Base-by-base conservation (phyloP, 1,140 invertebrate genomes). In the Drosophila sproati region DNA sequence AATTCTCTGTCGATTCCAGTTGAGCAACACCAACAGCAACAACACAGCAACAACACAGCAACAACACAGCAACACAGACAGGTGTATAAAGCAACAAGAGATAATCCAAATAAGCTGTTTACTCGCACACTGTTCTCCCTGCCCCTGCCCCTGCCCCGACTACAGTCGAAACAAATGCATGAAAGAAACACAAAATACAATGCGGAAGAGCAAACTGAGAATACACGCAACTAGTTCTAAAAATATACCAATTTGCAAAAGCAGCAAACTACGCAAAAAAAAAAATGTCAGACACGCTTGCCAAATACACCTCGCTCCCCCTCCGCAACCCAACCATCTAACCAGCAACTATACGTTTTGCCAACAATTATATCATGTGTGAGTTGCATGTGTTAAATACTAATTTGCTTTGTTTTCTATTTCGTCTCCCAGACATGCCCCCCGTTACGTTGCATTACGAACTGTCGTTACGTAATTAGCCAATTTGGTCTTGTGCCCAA, bases 401-500 rank as follows among this genome's bases (percentile, higher is more conserved):
- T 63, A 64, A 72, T 85, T 85, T 85, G 52, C 55, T 52, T 64
- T 20, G 63, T 68, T 75, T 86, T 86, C 34, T 69, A 45, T 57
- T 74, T 68, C 72, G 60, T 51, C 43, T 51, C 43, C 45, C 57
- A 61, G 78, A 85, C 81, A 74, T 86, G 66, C 69, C 66, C 72
- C 39, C 39, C 39, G 1, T 43, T 39, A 39, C 37, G 20, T 62
- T 56, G 6, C 28, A 29, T 32, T 45, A 37, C 48, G 71, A 7
- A 48, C 28, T 37, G 54, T 20, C 7, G 61, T 87, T 87, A 72
- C 78, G 85, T 73, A 87, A 87, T 74, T 72, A 69, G 69, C 43
- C 55, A 61, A 55, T 77, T 55, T 35, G 20, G 35, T 39, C 47
- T 62, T 61, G 6, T 41, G 48, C 34, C 20, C 20, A 20, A 5